phyloP scores from a whole-genome alignment of 2,113 vertebrate species.

The Neolamprologus hecqui region DNA sequence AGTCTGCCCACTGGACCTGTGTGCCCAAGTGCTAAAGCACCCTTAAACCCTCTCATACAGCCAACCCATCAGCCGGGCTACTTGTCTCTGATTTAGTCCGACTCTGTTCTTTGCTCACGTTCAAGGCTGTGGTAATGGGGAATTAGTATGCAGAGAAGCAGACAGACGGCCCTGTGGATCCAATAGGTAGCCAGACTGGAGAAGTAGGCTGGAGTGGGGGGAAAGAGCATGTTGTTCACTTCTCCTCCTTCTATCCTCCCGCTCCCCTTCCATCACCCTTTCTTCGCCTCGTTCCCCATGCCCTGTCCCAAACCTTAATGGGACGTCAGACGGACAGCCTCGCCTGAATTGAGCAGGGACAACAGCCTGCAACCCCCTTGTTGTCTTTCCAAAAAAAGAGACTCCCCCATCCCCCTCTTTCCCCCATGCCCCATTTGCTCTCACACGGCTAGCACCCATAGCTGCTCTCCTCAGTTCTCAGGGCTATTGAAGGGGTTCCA shows the following conservation, averaged over 20 bases:
- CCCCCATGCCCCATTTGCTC: slow-evolving; percentile 4
- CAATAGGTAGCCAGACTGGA: slow-evolving; percentile 51
- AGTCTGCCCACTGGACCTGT: background rate
- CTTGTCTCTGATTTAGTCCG: slow-evolving; percentile 15
- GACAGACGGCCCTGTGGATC: slow-evolving; percentile 45
- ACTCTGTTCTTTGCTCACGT: slow-evolving; percentile 27
- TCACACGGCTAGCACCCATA: slow-evolving; percentile 32
- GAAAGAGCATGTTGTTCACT: background rate
- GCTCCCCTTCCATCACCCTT: background rate
- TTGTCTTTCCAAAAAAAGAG: slow-evolving; percentile 4
- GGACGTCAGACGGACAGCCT: slow-evolving; percentile 64
- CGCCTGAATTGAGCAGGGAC: slow-evolving; percentile 45
- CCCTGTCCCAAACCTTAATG: slow-evolving; percentile 65
- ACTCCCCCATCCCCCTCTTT: background rate
- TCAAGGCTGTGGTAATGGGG: slow-evolving; percentile 41
- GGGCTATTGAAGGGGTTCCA: slow-evolving; percentile 61
- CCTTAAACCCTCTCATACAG: slow-evolving; percentile 3
- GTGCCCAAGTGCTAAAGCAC: slow-evolving; percentile 3
- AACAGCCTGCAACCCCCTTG: slow-evolving; percentile 29
- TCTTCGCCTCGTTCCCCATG: slow-evolving; percentile 29
- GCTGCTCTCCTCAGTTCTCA: slow-evolving; percentile 35
- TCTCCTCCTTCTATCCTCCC: slow-evolving; percentile 10
- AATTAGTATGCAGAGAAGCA: slow-evolving; percentile 69
- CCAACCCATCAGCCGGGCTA: background rate
- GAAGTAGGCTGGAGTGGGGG: slow-evolving; percentile 16